A percentile compares a stretch with the other conserved stretches of the same genome.
phyloP scores from a whole-genome alignment of 2,113 vertebrate species.

The Bolborhynchus lineola region DNA sequence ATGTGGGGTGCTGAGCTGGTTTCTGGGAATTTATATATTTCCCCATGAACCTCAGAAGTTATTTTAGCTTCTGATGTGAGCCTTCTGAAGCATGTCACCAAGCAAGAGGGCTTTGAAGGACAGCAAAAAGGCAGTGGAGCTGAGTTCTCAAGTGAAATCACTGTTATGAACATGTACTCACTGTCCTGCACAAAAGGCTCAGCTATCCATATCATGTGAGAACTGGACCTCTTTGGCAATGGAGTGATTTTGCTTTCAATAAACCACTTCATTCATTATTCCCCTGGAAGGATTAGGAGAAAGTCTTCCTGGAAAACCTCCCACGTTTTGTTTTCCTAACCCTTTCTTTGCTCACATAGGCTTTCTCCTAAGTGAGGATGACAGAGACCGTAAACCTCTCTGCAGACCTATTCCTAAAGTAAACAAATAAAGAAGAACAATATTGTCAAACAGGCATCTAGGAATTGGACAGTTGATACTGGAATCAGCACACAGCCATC shows the following conservation, averaged over 20 bases:
- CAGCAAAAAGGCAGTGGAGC: background rate
- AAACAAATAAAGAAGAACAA: conserved; percentile 50
- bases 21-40: background rate
- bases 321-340: background rate
- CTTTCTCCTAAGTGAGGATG: background rate
- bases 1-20: background rate
- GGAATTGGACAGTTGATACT: conserved; percentile 43
- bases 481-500: conserved; percentile 53
- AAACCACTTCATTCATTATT: background rate
- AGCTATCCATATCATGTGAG: background rate
- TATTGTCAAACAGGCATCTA: conserved; percentile 54
- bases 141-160: background rate
- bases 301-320: background rate
- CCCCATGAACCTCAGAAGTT: background rate
- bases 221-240: background rate
- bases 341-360: background rate
- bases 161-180: background rate
- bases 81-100: background rate
- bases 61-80: background rate
- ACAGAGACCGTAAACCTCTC: background rate
- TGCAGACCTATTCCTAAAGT: background rate
- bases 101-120: background rate
- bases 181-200: background rate
- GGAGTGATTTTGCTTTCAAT: background rate
- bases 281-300: background rate